phyloP scores from a whole-genome alignment of 2,113 vertebrate genomes.

The Morone chrysops region DNA sequence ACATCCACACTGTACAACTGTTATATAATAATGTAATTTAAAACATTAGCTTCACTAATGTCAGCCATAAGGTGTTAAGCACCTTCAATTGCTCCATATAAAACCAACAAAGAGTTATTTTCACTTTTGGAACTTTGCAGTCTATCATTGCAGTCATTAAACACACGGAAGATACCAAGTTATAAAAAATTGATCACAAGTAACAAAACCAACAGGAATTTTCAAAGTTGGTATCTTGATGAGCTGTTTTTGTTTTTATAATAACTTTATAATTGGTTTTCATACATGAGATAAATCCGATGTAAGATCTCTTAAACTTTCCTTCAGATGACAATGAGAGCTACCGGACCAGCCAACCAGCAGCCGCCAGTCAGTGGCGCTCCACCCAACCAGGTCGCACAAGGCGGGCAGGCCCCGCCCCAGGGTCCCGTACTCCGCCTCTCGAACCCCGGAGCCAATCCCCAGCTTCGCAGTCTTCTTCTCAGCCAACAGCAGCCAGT shows the following conservation, averaged over 20 bases:
- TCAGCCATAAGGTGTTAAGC: not conserved
- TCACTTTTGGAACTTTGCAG: not conserved
- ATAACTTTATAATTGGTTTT: not conserved
- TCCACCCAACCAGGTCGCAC: constrained; percentile 85
- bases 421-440: constrained; percentile 89
- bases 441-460: constrained; percentile 92
- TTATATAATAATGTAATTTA: not conserved
- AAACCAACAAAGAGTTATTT: not conserved
- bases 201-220: too few relatives aligned
- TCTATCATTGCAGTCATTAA: too few relatives aligned
- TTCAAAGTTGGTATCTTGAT: not conserved
- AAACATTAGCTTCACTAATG: not conserved
- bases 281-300: not conserved
- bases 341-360: constrained; percentile 83
- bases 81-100: too few relatives aligned
- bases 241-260: not conserved
- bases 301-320: constrained; percentile 7
- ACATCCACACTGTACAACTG: not conserved
- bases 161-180: too few relatives aligned
- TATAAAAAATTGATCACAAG: too few relatives aligned
- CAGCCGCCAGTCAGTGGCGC: constrained; percentile 82
- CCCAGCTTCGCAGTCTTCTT: constrained; percentile 93
- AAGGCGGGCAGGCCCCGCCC: constrained; percentile 82
- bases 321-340: constrained; percentile 86
- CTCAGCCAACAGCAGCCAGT: constrained; percentile 93